Conservation (phyloP, 2,797 vertebrate species). For the Chromobotia macracanthus region DNA sequence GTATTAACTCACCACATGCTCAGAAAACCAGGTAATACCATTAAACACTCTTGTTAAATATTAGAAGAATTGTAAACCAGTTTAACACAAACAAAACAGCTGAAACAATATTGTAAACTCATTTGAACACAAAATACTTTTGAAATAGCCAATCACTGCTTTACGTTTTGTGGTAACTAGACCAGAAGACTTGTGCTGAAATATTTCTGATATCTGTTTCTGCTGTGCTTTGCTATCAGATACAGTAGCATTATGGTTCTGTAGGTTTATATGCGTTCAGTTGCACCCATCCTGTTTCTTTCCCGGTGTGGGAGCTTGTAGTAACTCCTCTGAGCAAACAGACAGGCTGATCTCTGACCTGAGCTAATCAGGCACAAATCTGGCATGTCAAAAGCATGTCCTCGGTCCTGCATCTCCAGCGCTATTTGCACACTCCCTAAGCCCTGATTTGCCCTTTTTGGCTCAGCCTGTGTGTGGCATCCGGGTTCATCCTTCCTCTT, state of each 20-base stretch:
- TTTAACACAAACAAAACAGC: not conserved
- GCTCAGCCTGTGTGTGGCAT: conserved; percentile 1
- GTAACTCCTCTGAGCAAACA: conserved; percentile 54
- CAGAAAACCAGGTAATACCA: too few species aligned
- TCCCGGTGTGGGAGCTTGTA: conserved; percentile 36
- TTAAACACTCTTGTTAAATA: too few species aligned
- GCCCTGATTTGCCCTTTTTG: conserved; percentile 19
- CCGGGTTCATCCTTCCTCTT: conserved; percentile 17
- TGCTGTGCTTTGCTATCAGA: not conserved
- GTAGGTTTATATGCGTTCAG: not conserved
- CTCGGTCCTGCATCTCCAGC: conserved; percentile 18
- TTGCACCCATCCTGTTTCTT: not conserved
- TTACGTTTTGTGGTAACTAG: not conserved
- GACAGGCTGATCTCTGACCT: conserved; percentile 54
- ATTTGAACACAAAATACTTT: not conserved
- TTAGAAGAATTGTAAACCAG: not conserved
- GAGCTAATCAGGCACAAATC: conserved; percentile 58
- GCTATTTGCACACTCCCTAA: conserved; percentile 34
- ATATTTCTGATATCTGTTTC: not conserved
- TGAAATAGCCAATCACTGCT: not conserved
- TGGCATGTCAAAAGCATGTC: conserved; percentile 54
- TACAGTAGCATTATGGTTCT: not conserved
- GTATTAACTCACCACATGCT: too few species aligned
- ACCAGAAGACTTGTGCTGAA: not conserved
- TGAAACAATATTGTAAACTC: too few species aligned